Evolutionary conservation across 2,888 invertebrate species (phyloP), one percentile per base, ranked within the genome.

Genomic region (Thelaira solivaga): DNA sequence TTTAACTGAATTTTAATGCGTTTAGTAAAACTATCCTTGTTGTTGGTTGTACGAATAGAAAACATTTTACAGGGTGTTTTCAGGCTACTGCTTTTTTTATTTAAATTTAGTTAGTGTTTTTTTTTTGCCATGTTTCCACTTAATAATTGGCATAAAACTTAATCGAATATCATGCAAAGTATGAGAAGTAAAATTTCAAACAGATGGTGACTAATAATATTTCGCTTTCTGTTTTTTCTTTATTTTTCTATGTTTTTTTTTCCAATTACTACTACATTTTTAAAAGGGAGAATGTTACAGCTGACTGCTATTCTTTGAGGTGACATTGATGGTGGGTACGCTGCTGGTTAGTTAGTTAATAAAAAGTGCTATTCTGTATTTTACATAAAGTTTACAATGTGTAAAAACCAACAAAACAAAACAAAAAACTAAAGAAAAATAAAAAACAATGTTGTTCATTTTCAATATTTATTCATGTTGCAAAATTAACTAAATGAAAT

Each of bases 141-240:
- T 65, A 74, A 74, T 78, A 71, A 78, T 78, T 78, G 78, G 78
- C 74, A 78, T 74, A 65, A 34, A 69, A 71, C 57, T 74, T 71
- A 74, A 78, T 78, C 53, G 78, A 78, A 74, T 78, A 47, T 62
- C 39, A 74, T 41, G 29, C 62, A 36, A 65, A 71, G 39, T 64
- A 64, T 65, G 45, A 69, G 74, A 51, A 36, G 69, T n/a, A n/a
- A 59, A 76, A 59, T 76, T 49, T 34, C 55, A 65, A 73, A 67
- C 77, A 77, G 67, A 51, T 78, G 78, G 65, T 74, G 74, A 74
- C 69, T n/a, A 78, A 61, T 61, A 53, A 49, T 49, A 65, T 75
- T 75, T 75, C 31, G 22, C 47, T 61, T 71, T 45, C 13, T 22
- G 43, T 68, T 65, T 67, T 67, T 39, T 1, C 36, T 39, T 13